Percentiles rank a stretch among this genome's conserved stretches.
phyloP scores from a whole-genome alignment of 2,888 invertebrate species.

The Aphidoletes aphidimyza region DNA sequence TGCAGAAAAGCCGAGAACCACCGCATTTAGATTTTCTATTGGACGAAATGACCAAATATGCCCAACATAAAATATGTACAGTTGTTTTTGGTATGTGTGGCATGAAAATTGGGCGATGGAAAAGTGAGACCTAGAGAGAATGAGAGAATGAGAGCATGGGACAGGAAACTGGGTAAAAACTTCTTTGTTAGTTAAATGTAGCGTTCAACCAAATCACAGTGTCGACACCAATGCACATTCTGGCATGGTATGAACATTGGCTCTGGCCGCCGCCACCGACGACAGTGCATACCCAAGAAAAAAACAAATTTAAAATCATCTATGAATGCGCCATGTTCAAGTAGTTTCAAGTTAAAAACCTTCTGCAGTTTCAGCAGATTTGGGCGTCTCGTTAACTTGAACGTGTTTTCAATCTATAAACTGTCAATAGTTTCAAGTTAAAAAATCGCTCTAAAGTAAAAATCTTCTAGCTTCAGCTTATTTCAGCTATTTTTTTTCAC shows the following conservation, averaged over 20 bases:
- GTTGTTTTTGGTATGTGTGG: constrained; percentile 19
- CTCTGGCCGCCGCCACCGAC: too few species aligned
- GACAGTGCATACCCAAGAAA: too few species aligned
- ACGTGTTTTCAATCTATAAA: too few species aligned
- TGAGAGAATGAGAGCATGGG: neutral
- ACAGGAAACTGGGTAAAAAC: neutral
- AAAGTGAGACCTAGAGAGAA: neutral
- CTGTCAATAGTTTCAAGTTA: too few species aligned
- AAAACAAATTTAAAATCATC: too few species aligned
- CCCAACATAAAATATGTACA: constrained; percentile 15
- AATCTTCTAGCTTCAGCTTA: too few species aligned
- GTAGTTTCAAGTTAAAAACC: too few species aligned
- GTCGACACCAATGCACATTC: constrained; percentile 28
- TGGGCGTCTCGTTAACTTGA: too few species aligned
- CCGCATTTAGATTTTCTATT: constrained; percentile 35
- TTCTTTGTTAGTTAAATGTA: constrained; percentile 46
- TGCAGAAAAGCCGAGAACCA: constrained; percentile 30
- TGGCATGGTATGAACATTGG: neutral
- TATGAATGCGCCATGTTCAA: too few species aligned
- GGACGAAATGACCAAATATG: neutral
- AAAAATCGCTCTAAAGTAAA: too few species aligned
- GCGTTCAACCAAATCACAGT: constrained; percentile 49
- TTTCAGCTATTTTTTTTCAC: too few species aligned
- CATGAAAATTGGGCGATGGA: neutral
- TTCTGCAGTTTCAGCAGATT: too few species aligned